Evolutionary conservation across 2,888 invertebrate genomes (phyloP), one percentile per base, ranked within the genome.

Genomic region (Hoplodrina blanda): DNA sequence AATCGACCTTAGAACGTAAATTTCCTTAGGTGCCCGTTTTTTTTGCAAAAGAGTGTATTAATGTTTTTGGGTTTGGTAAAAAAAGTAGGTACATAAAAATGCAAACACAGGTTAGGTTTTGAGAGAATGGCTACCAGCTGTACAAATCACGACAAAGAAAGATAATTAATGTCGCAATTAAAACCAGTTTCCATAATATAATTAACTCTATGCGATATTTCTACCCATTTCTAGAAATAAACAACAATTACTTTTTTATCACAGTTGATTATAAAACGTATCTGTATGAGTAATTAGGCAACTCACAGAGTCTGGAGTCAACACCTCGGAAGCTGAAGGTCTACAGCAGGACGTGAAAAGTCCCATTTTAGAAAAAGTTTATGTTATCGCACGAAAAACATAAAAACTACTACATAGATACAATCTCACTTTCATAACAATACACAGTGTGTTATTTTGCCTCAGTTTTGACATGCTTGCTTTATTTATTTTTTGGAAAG

Each of bases 301-400:
- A 94, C 96, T 95, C 95, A 97, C 97, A 87, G 94, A 91, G 89
- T 97, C 97, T 73, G 97, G 97, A 68, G 97, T 97, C 67, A 96
- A 88, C 56, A 96, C 94, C 73, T 97, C 96, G n/a, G 96, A 91
- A 67, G 96, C 93, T 66, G 96, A 96, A 78, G 95, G 95, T 87
- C 88, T 96, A 88, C 96, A 96, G 88, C 97, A 97, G 56, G 96
- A 96, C 61, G 91, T 89, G 72, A 96, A 92, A 62, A 96, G 84
- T 69, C 96, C 96, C 96, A 96, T 96, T 89, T 85, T 88, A 59
- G 30, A 69, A 74, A 81, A 83, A 76, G 69, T 15, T 68, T 61
- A 49, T 11, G 50, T 72, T 72, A 80, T 76, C 33, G 60, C 56
- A 76, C 64, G 69, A 80, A 76, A 86, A 83, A 74, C 82, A 83